These are phyloP conservation scores for Huso huso DNA, from an alignment of 2,797 vertebrate species.

Conservation along the genomic window DNA sequence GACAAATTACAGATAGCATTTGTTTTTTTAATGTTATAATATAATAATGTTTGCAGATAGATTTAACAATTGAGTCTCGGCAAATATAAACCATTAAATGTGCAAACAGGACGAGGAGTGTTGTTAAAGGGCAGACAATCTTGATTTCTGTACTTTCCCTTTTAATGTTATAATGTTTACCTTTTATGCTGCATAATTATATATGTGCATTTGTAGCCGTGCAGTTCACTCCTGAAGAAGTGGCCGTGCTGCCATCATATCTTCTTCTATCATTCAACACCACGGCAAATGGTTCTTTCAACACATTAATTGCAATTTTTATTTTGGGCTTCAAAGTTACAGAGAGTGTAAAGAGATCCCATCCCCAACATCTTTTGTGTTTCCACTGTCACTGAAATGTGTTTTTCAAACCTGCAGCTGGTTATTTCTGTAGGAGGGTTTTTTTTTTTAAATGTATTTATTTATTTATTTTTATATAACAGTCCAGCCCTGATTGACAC, in stretches of 20 bases:
- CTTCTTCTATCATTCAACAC: slow-evolving; percentile 59
- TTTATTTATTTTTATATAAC: background rate
- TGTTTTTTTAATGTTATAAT: too few relatives aligned
- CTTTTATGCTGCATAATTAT: too few relatives aligned
- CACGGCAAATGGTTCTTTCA: slow-evolving; percentile 61
- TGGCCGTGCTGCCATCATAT: slow-evolving; percentile 14
- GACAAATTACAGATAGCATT: too few relatives aligned
- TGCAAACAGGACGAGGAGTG: too few relatives aligned
- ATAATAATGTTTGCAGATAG: too few relatives aligned
- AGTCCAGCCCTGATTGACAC: slow-evolving; percentile 80
- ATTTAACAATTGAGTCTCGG: too few relatives aligned
- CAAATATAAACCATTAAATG: too few relatives aligned
- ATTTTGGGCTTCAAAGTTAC: slow-evolving; percentile 66
- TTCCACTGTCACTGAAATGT: slow-evolving; percentile 73
- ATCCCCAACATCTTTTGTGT: slow-evolving; percentile 81
- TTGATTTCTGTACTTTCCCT: background rate
- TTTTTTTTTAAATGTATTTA: slow-evolving; percentile 47
- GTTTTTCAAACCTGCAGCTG: slow-evolving; percentile 86
- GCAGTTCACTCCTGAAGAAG: background rate
- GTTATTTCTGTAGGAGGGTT: slow-evolving; percentile 76
- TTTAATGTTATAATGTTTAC: too few relatives aligned
- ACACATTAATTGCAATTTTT: slow-evolving; percentile 61
- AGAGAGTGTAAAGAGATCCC: slow-evolving; percentile 70
- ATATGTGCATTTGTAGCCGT: background rate
- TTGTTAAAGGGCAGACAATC: too few relatives aligned